Base-by-base conservation (phyloP, 2,113 vertebrate species). In the Gymnarchus niloticus region DNA sequence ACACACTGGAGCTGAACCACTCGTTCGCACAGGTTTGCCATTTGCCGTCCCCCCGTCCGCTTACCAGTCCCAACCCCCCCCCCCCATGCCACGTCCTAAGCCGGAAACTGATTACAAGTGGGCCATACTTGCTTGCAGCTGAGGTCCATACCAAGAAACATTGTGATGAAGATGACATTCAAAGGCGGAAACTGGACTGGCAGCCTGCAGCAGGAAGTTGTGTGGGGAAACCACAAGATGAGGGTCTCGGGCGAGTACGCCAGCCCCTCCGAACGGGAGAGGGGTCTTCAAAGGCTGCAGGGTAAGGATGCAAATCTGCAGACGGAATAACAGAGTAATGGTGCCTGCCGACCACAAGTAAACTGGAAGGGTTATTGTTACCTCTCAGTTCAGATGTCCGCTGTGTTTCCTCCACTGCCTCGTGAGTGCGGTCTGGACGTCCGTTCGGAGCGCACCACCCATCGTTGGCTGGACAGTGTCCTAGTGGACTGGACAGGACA, bases 21-120 rank as follows among this genome's bases (percentile, higher is more conserved):
- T 94, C 94, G 0, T 91, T 93, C 61, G 91, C 92, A 87, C 94
- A 96, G 95, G 96, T 96, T 88, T 0, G 89, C 28, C 3, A 8
- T 3, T 23, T 76, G 8, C 23, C 7, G 46, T 25, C 69, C 84
- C 5, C 12, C 5, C 61, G 14, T 21, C 9, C 4, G 12, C 6
- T 61, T 21, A n/a, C n/a, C n/a, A n/a, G n/a, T n/a, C n/a, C n/a
- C n/a, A n/a, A n/a, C n/a, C n/a, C n/a, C n/a, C n/a, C n/a, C n/a
- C n/a, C n/a, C n/a, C n/a, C n/a, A n/a, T n/a, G n/a, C n/a, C n/a
- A n/a, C n/a, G n/a, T n/a, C 61, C n/a, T 59, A 21, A 14, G 33
- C 14, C 23, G 19, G 33, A 41, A 28, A 2, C 23, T n/a, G 25
- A 12, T 56, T 37, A 25, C 57, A 8, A 57, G 21, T 6, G 23